A percentile compares a stretch with the other conserved stretches of the same genome.
phyloP scores from a whole-genome alignment of 2,113 vertebrate genomes.

The Ictidomys tridecemlineatus region DNA sequence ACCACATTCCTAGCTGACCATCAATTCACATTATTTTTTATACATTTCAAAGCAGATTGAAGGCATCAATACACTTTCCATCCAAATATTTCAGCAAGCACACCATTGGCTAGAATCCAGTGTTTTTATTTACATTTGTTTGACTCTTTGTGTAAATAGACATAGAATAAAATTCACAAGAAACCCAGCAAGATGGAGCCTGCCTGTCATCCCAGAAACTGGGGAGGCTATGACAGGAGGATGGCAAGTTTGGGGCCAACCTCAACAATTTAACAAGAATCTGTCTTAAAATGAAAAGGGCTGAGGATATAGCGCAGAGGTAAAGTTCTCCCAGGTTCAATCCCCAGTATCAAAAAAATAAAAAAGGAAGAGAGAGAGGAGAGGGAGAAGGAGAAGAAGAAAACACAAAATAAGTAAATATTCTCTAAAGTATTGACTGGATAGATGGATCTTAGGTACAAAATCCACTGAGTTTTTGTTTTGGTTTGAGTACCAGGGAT shows the following conservation, averaged over 20 bases:
- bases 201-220: too few species aligned
- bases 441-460: neutral
- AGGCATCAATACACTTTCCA: neutral
- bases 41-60: neutral
- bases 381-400: too few species aligned
- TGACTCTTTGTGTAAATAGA: constrained; percentile 6
- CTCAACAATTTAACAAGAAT: too few species aligned
- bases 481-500: too few species aligned
- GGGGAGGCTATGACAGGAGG: too few species aligned
- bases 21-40: neutral
- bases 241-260: too few species aligned
- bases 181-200: neutral
- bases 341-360: too few species aligned
- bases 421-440: constrained; percentile 14
- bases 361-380: too few species aligned
- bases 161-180: neutral
- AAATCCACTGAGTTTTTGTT: neutral
- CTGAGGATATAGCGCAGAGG: too few species aligned
- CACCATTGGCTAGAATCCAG: neutral
- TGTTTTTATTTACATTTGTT: neutral
- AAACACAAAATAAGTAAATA: neutral
- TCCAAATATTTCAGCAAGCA: neutral
- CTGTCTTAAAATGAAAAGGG: too few species aligned
- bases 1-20: neutral
- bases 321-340: too few species aligned